phyloP scores from a whole-genome alignment of 2,797 vertebrate species.

The Amniataba percoides region DNA sequence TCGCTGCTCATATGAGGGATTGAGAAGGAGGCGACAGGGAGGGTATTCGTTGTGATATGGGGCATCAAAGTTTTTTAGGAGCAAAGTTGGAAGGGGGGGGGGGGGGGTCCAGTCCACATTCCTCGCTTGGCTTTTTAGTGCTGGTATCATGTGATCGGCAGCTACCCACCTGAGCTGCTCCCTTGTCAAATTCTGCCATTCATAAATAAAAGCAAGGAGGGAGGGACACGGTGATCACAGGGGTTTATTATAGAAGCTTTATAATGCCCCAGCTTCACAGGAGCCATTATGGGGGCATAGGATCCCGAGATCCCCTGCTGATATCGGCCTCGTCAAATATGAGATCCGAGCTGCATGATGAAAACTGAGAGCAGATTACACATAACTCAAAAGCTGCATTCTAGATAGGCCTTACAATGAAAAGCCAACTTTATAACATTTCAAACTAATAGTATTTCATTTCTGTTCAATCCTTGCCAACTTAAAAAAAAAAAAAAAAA shows the following conservation, averaged over 20 bases:
- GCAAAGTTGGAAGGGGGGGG: slow-evolving; percentile 17
- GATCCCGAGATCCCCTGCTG: slow-evolving; percentile 75
- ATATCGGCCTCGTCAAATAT: slow-evolving; percentile 76
- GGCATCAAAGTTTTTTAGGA: slow-evolving; percentile 89
- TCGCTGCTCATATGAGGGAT: slow-evolving; percentile 66
- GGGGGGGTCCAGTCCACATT: slow-evolving; percentile 78
- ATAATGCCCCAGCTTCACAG: slow-evolving; percentile 77
- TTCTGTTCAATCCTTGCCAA: slow-evolving; percentile 11
- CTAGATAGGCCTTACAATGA: slow-evolving; percentile 48
- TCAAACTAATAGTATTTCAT: slow-evolving; percentile 23
- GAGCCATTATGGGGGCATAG: slow-evolving; percentile 77
- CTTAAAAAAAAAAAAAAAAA: slow-evolving; percentile 17
- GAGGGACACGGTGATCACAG: slow-evolving; percentile 76
- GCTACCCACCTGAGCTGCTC: slow-evolving; percentile 75
- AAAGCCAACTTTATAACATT: slow-evolving; percentile 27
- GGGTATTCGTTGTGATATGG: slow-evolving; percentile 88
- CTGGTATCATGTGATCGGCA: slow-evolving; percentile 81
- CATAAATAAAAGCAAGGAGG: slow-evolving; percentile 81
- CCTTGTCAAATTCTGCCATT: slow-evolving; percentile 83
- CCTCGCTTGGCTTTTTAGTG: slow-evolving; percentile 70
- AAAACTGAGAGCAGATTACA: slow-evolving; percentile 76
- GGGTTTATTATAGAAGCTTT: slow-evolving; percentile 77
- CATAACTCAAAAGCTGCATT: slow-evolving; percentile 63
- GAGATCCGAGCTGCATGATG: slow-evolving; percentile 78
- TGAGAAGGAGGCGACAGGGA: slow-evolving; percentile 65